These are phyloP conservation scores for Tyrophagus putrescentiae DNA, from an alignment of 1,140 invertebrate species.

Conservation along the genomic window DNA sequence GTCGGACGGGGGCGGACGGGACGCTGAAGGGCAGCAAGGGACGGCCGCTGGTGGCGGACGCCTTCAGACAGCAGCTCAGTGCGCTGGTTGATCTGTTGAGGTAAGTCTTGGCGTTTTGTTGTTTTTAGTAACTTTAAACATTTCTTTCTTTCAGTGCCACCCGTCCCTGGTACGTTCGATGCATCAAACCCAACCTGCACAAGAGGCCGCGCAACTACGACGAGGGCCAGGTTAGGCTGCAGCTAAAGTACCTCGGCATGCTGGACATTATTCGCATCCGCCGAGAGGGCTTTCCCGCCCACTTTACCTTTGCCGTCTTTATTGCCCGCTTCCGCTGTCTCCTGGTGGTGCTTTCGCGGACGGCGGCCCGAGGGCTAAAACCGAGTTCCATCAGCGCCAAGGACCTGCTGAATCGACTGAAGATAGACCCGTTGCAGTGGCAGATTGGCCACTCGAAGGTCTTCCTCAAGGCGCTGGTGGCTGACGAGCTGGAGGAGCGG, in stretches of 20 bases:
- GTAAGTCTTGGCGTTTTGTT: no score
- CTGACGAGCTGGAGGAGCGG: constrained; percentile 70
- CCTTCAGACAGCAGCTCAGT: constrained; percentile 76
- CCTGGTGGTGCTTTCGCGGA: constrained; percentile 19
- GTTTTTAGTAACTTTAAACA: no score
- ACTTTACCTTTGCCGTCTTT: constrained; percentile 62
- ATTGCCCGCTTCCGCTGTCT: constrained; percentile 56
- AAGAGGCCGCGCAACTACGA: constrained; percentile 72
- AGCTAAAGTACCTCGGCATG: constrained; percentile 85
- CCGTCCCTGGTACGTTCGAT: constrained; percentile 86
- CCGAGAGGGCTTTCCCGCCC: constrained; percentile 66
- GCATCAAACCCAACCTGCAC: constrained; percentile 81
- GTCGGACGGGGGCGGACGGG: constrained; percentile 41
- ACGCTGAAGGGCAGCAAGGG: constrained; percentile 56
- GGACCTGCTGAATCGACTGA: constrained; percentile 39
- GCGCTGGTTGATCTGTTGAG: constrained; percentile 62
- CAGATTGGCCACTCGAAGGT: constrained; percentile 80
- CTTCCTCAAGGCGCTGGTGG: constrained; percentile 64
- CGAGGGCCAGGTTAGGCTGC: constrained; percentile 66
- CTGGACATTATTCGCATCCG: constrained; percentile 84
- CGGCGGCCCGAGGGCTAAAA: background rate
- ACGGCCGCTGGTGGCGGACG: constrained; percentile 80
- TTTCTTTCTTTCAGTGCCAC: no score
- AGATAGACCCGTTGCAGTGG: constrained; percentile 59
- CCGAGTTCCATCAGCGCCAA: background rate